Evolutionary conservation across 1,140 invertebrate genomes (phyloP), one percentile per base, ranked within the genome.

Genomic region (Colletes gigas): DNA sequence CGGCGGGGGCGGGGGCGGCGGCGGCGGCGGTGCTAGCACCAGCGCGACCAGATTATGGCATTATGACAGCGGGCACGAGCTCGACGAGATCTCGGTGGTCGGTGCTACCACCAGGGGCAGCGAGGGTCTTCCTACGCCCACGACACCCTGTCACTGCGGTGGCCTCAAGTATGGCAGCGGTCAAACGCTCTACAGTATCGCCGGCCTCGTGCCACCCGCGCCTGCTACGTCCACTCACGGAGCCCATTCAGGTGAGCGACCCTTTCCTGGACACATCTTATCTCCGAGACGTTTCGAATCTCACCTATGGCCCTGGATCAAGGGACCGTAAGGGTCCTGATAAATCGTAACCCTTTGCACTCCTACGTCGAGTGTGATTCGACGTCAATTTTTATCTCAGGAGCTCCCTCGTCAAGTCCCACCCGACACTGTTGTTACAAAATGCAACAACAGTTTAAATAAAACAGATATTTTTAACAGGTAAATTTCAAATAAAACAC

Each of bases 51-150:
- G 91, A 69, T 88, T 93, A 57, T 93, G 89, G 63, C 90, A 92
- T 77, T 93, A 93, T 82, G 95, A 95, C 85, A 94, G 94, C 82
- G 94, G 95, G 75, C 95, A 96, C 92, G 96, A 97, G 88, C 93
- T 97, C 66, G 96, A 97, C 85, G 96, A 97, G 92, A 97, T 97
- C 86, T 96, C 96, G 52, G 95, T 97, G 80, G 96, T 97, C 66
- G 95, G 59, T 30, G 94, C 96, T 74, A 95, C 96, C 57, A 95
- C 94, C 39, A 95, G 78, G 92, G 94, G 82, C 92, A 94, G 73
- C 92, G 94, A 88, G 85, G 94, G 88, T 94, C 95, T 90, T 94
- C 95, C 86, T 94, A 95, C 89, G 94, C 96, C 94, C 94, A 95
- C 88, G 90, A 93, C 84, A 94, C 95, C 86, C 89, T 94, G 84